Conservation (phyloP, 2,888 invertebrate genomes). For the Cheilosia urbana region DNA sequence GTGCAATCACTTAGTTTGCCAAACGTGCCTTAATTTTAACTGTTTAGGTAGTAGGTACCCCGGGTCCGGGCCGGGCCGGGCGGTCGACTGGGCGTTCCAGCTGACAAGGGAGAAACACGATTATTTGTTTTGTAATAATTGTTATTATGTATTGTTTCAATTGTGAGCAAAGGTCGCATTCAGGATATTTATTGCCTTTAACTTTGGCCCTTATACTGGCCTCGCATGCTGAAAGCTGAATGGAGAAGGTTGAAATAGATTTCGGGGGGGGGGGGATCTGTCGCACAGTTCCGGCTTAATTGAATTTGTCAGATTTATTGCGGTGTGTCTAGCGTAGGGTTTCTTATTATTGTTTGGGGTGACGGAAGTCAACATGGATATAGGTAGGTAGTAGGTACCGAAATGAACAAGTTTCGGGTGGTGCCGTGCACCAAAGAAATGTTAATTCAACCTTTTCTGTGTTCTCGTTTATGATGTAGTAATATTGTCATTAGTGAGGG, state of each 20-base stretch:
- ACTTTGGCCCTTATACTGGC: constrained; percentile 27
- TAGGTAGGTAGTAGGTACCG: no score
- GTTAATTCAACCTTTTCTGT: constrained; percentile 9
- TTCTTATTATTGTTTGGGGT: neutral
- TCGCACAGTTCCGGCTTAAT: constrained; percentile 39
- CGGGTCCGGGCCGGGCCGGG: neutral
- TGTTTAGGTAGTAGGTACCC: constrained; percentile 20
- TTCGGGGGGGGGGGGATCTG: constrained; percentile 21
- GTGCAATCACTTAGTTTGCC: constrained; percentile 57
- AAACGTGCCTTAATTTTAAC: constrained; percentile 53
- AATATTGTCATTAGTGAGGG: neutral
- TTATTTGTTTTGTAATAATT: constrained; percentile 48
- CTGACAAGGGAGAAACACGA: constrained; percentile 14
- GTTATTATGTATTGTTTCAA: constrained; percentile 23
- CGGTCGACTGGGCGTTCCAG: no score
- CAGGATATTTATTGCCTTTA: constrained; percentile 53
- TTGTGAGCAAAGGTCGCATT: constrained; percentile 16
- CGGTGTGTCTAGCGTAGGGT: constrained; percentile 5
- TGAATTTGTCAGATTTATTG: constrained; percentile 61
- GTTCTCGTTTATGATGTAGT: neutral
- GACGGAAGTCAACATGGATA: neutral
- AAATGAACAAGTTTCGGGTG: neutral
- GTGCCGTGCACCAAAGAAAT: neutral
- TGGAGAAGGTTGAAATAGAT: constrained; percentile 40
- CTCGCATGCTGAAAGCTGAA: neutral